A percentile compares a stretch with the other conserved stretches of the same genome.
These are phyloP conservation scores for Asbolus verrucosus DNA, from an alignment of 1,140 invertebrate species.

Conservation along the genomic window DNA sequence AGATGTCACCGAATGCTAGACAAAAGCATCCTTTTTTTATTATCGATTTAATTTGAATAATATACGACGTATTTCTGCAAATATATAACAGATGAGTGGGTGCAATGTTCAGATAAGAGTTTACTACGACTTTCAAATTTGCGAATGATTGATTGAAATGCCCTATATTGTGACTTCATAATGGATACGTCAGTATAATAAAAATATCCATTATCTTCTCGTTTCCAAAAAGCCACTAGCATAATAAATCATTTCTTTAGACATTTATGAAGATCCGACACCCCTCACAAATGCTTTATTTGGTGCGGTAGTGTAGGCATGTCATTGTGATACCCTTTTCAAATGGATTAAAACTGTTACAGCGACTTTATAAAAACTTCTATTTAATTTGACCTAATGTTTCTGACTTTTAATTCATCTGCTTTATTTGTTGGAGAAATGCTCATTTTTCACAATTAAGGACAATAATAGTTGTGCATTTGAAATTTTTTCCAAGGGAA, in stretches of 20 bases:
- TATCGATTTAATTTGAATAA: constrained; percentile 21
- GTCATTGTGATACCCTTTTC: constrained; percentile 41
- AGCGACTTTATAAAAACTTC: constrained; percentile 27
- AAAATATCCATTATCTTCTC: constrained; percentile 59
- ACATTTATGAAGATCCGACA: constrained; percentile 59
- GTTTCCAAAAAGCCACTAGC: constrained; percentile 57
- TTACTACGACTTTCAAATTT: constrained; percentile 48
- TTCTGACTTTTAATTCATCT: constrained; percentile 10
- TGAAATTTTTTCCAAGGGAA: too few relatives aligned
- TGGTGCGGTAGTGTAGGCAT: constrained; percentile 41
- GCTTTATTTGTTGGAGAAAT: too few relatives aligned
- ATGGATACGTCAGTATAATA: constrained; percentile 60
- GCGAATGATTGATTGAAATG: constrained; percentile 50
- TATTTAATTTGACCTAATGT: constrained; percentile 15
- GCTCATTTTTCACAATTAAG: too few relatives aligned
- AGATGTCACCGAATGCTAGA: background rate
- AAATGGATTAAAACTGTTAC: constrained; percentile 40
- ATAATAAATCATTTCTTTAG: constrained; percentile 59
- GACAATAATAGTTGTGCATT: too few relatives aligned
- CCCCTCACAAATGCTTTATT: constrained; percentile 58
- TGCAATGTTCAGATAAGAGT: constrained; percentile 42
- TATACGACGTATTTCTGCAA: constrained; percentile 24
- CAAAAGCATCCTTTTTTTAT: background rate
- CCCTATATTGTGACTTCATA: constrained; percentile 54
- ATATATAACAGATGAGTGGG: constrained; percentile 34